Evolutionary conservation across 2,797 vertebrate species (phyloP).

Genomic region (Protonibea diacanthus): DNA sequence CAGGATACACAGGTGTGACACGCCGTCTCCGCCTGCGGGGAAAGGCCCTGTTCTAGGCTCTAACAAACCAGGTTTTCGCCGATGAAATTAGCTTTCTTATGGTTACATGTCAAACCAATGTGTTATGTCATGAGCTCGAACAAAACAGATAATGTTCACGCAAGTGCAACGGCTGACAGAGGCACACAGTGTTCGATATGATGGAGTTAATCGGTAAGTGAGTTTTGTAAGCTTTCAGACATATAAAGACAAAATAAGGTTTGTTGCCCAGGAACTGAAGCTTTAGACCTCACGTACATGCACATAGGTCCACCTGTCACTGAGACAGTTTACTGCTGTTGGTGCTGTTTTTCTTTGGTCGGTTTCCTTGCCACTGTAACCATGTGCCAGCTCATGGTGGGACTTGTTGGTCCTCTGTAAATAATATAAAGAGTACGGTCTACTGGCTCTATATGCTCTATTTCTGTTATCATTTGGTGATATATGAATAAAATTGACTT

Average conservation of each 20-base stretch:
- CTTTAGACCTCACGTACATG: no score
- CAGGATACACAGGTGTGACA: slow-evolving; percentile 57
- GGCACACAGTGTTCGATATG: not conserved
- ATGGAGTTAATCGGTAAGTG: not conserved
- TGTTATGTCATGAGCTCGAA: slow-evolving; percentile 47
- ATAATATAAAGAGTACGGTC: no score
- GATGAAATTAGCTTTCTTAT: not conserved
- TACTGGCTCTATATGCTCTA: no score
- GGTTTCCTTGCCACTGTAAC: no score
- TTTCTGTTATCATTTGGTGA: no score
- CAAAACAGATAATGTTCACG: slow-evolving; percentile 7
- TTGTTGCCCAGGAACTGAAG: no score
- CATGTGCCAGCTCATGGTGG: no score
- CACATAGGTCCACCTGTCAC: no score
- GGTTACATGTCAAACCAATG: slow-evolving; percentile 1
- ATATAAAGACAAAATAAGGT: not conserved
- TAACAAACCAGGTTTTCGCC: slow-evolving; percentile 16
- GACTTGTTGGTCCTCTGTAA: no score
- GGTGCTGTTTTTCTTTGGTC: no score
- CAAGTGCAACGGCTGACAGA: not conserved
- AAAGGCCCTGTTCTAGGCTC: slow-evolving; percentile 12
- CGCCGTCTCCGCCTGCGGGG: not conserved
- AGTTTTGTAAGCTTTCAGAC: not conserved
- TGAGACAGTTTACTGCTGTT: no score
- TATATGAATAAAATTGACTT: no score